phyloP scores from a whole-genome alignment of 2,888 invertebrate genomes.

The Psylliodes chrysocephalus region DNA sequence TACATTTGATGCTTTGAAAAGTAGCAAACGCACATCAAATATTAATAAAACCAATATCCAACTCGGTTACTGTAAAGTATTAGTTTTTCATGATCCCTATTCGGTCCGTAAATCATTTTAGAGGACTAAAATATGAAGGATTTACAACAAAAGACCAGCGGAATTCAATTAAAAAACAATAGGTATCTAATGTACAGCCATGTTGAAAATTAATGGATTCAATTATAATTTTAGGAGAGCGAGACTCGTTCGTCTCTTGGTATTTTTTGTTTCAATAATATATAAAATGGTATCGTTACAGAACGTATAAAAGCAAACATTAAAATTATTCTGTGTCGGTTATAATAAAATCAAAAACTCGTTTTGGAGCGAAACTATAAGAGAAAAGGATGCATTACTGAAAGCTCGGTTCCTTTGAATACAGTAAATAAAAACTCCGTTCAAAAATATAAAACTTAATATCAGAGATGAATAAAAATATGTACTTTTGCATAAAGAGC shows the following conservation, averaged over 20 bases:
- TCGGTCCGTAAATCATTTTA: constrained; percentile 13
- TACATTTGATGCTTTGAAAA: constrained; percentile 8
- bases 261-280: constrained; percentile 25
- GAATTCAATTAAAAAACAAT: constrained; percentile 38
- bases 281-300: constrained; percentile 14
- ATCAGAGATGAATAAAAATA: constrained; percentile 4
- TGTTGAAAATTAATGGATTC: constrained; percentile 34
- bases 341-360: constrained; percentile 13
- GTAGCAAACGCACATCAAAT: constrained; percentile 4
- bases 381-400: constrained; percentile 1
- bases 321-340: constrained; percentile 9
- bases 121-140: constrained; percentile 30
- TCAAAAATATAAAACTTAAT: constrained; percentile 4
- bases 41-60: constrained; percentile 14
- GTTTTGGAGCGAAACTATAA: not conserved
- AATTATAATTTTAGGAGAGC: constrained; percentile 32
- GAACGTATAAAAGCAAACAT: constrained; percentile 14
- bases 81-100: not conserved
- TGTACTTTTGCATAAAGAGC: not conserved
- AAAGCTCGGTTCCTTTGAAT: constrained; percentile 1
- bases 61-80: constrained; percentile 9
- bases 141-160: constrained; percentile 29
- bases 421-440: constrained; percentile 7
- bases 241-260: constrained; percentile 10
- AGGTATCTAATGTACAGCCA: constrained; percentile 32